Percentiles rank a stretch among this genome's conserved stretches.
Evolutionary conservation across 2,797 vertebrate species (phyloP).

Genomic region (Typhlichthys eigenmanni): DNA sequence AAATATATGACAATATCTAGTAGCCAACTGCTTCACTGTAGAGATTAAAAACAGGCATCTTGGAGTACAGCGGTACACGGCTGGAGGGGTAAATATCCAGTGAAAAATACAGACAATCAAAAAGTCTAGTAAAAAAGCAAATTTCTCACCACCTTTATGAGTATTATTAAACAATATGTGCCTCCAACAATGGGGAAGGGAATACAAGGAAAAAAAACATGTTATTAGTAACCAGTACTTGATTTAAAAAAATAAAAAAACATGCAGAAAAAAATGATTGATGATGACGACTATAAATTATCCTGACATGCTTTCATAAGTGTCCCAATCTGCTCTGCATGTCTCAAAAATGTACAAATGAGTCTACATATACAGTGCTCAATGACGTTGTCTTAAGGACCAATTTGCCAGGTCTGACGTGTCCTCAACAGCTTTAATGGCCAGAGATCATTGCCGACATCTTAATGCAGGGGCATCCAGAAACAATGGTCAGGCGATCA

Average conservation of each 20-base stretch:
- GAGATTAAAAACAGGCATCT: background rate
- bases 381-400: conserved; percentile 30
- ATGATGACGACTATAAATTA: conserved; percentile 23
- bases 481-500: conserved; percentile 9
- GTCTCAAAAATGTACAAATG: conserved; percentile 15
- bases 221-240: conserved; percentile 22
- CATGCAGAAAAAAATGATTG: conserved; percentile 21
- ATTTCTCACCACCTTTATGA: too few relatives aligned
- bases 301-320: conserved; percentile 26
- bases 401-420: conserved; percentile 51
- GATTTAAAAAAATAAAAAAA: background rate
- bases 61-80: background rate
- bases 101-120: background rate
- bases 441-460: conserved; percentile 53
- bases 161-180: background rate
- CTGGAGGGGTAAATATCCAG: background rate
- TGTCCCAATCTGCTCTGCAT: conserved; percentile 2
- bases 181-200: background rate
- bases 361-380: conserved; percentile 35
- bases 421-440: conserved; percentile 33
- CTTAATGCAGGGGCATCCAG: conserved; percentile 62
- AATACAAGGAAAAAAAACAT: conserved; percentile 30
- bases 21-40: background rate
- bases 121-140: too few relatives aligned
- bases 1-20: too few relatives aligned